Evolutionary conservation across 2,113 vertebrate species (phyloP).

Genomic region (Hemicordylus capensis): DNA sequence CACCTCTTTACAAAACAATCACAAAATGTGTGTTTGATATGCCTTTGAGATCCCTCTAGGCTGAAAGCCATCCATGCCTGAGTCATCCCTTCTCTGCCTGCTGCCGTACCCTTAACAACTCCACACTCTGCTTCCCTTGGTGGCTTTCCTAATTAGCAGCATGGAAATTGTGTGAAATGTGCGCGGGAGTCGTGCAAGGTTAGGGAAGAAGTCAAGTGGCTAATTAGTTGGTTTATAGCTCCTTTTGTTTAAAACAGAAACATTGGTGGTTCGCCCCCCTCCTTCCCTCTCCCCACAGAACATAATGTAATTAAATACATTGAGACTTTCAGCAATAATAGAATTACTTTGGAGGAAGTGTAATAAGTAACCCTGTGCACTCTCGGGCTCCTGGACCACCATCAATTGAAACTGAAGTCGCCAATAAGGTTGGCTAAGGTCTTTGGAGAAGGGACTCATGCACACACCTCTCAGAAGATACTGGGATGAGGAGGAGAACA

Average conservation of each 20-base stretch:
- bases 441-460: not conserved
- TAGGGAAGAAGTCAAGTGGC: slow-evolving; percentile 51
- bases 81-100: not conserved
- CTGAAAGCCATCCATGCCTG: not conserved
- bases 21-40: not conserved
- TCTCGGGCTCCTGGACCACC: not conserved
- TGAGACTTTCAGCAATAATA: not conserved
- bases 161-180: slow-evolving; percentile 16
- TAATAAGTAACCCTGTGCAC: not conserved
- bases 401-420: not conserved
- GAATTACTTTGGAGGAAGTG: not conserved
- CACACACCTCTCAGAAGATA: not conserved
- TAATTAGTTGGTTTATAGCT: slow-evolving; percentile 56
- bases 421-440: not conserved
- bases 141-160: slow-evolving; percentile 35
- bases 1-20: not conserved
- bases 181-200: not conserved
- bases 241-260: slow-evolving; percentile 35
- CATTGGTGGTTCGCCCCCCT: not conserved
- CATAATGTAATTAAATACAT: slow-evolving; percentile 32
- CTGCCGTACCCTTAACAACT: accelerated
- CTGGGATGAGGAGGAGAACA: not conserved
- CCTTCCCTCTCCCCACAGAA: not conserved
- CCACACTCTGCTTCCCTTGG: accelerated
- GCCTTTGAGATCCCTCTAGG: not conserved